Conservation (phyloP, 2,797 vertebrate genomes). For the Zalophus californianus region DNA sequence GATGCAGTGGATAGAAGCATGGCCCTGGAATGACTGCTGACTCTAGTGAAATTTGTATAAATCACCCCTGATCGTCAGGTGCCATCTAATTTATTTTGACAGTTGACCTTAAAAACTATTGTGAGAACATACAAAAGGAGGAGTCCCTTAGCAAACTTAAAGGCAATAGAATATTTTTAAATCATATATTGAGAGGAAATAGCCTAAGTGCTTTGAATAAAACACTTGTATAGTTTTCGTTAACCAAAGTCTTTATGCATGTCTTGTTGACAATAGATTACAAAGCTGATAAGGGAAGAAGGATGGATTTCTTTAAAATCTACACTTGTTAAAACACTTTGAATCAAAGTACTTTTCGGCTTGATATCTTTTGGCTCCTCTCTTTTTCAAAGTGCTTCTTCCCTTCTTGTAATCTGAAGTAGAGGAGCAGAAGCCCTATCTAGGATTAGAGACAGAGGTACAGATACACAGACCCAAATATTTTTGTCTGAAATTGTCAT, state of each 20-base stretch:
- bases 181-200: not conserved
- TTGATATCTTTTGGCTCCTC: not conserved
- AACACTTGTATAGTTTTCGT: not conserved
- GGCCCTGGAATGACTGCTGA: not conserved
- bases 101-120: slow-evolving; percentile 28
- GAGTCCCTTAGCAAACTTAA: not conserved
- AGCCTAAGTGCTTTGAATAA: not conserved
- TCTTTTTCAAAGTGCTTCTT: not conserved
- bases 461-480: not conserved
- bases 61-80: not conserved
- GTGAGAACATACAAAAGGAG: not conserved
- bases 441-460: not conserved
- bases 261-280: slow-evolving; percentile 1
- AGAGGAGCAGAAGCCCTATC: not conserved
- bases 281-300: slow-evolving; percentile 17
- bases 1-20: not conserved
- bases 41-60: not conserved
- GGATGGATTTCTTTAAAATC: slow-evolving; percentile 31
- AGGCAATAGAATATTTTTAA: slow-evolving; percentile 12
- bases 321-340: not conserved
- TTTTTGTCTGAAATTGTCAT: slow-evolving; percentile 20
- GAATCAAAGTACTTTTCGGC: not conserved
- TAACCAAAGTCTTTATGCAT: not conserved
- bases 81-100: slow-evolving; percentile 54
- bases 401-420: not conserved